Evolutionary conservation across 1,140 invertebrate species (phyloP).

Genomic region (Achroia grisella): DNA sequence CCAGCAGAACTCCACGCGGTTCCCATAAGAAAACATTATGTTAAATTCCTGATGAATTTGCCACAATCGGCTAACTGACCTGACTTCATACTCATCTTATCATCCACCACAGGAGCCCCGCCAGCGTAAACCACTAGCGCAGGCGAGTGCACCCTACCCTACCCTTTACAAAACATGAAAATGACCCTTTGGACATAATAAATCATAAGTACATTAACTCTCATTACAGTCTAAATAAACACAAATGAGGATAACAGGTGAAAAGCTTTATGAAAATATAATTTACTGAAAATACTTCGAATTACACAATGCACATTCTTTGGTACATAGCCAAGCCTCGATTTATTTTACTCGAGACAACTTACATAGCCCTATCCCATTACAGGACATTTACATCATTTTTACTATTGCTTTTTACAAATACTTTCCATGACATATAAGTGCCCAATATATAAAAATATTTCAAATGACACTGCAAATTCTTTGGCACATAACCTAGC

Average conservation of each 20-base stretch:
- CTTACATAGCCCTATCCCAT: slow-evolving; percentile 6
- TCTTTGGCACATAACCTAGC: slow-evolving; percentile 27
- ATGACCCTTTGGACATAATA: slow-evolving; percentile 35
- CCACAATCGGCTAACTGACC: no score
- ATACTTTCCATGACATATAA: no score
- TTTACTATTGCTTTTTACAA: no score
- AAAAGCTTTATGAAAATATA: slow-evolving; percentile 63
- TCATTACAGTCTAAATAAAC: slow-evolving; percentile 44
- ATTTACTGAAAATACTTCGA: slow-evolving; percentile 37
- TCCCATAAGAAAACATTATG: no score
- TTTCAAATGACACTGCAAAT: slow-evolving; percentile 23
- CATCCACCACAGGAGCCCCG: no score
- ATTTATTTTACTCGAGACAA: slow-evolving; percentile 6
- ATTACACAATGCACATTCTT: slow-evolving; percentile 25
- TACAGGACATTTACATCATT: no score
- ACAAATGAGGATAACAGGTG: slow-evolving; percentile 46
- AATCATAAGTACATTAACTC: slow-evolving; percentile 28
- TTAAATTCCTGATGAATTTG: no score
- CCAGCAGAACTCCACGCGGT: no score
- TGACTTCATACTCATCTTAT: no score
- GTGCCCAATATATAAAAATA: no score
- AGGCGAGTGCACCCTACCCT: slow-evolving; percentile 40
- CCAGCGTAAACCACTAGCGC: no score
- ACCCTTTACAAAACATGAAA: slow-evolving; percentile 43
- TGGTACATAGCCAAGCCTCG: slow-evolving; percentile 25